Evolutionary conservation across 2,797 vertebrate genomes (phyloP).

Genomic region (Malurus splendens): DNA sequence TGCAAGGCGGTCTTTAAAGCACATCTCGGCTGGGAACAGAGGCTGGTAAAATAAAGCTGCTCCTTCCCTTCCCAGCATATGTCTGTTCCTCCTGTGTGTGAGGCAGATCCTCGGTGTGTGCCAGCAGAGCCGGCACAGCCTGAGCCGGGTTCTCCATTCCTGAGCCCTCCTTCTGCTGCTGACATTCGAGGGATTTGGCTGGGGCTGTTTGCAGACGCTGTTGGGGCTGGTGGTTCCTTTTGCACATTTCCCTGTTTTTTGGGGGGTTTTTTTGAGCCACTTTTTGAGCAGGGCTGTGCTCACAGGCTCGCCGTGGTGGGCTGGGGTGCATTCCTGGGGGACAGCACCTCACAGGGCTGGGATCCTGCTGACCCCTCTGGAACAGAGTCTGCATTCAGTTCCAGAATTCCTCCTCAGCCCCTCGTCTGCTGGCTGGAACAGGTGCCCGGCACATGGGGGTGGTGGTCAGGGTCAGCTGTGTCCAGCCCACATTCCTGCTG

Average conservation of each 20-base stretch:
- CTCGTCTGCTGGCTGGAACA: neutral
- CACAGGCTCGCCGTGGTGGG: neutral
- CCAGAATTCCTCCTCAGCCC: conserved; percentile 32
- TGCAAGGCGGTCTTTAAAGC: conserved; percentile 37
- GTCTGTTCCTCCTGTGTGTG: conserved; percentile 28
- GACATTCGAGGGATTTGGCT: conserved; percentile 32
- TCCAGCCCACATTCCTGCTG: neutral
- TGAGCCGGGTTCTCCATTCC: neutral
- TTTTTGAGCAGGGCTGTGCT: neutral
- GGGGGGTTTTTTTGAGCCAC: neutral
- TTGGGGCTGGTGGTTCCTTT: conserved; percentile 16
- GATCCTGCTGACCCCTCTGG: neutral
- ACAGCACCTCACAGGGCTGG: neutral
- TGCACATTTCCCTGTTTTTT: neutral
- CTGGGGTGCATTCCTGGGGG: neutral
- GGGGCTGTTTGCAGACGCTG: neutral
- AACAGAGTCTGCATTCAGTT: conserved; percentile 29
- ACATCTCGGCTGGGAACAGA: conserved; percentile 38
- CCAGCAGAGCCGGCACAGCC: conserved; percentile 19
- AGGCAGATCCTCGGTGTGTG: conserved; percentile 5
- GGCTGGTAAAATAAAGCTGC: conserved; percentile 57
- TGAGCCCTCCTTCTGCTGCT: conserved; percentile 33
- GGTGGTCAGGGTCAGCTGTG: conserved; percentile 9
- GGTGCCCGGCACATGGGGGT: conserved; percentile 23
- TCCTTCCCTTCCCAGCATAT: conserved; percentile 36